Conservation (phyloP, 2,113 vertebrate genomes). For the Progne subis region DNA sequence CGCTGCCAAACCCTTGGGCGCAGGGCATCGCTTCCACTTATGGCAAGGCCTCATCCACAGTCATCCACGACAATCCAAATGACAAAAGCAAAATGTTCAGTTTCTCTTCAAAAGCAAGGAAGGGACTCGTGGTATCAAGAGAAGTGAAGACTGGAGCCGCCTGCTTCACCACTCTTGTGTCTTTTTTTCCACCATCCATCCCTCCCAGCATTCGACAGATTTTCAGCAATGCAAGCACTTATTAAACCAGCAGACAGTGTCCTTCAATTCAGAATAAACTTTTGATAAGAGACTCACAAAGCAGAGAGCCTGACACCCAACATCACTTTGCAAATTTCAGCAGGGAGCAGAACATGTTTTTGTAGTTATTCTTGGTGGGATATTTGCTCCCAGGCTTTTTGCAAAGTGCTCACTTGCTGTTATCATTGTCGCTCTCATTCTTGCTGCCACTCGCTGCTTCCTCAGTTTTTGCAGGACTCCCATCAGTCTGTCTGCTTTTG, state of each 20-base stretch:
- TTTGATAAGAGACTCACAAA: slow-evolving; percentile 39
- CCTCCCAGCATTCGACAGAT: slow-evolving; percentile 4
- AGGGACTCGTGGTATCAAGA: neutral
- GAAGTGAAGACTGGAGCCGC: neutral
- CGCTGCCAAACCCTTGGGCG: neutral
- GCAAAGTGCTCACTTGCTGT: slow-evolving; percentile 70
- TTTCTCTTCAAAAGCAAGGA: slow-evolving; percentile 1
- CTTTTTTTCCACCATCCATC: neutral
- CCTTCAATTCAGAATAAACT: slow-evolving; percentile 25
- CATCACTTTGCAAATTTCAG: slow-evolving; percentile 46
- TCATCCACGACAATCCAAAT: neutral
- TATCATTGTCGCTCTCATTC: slow-evolving; percentile 55
- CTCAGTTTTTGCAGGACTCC: slow-evolving; percentile 64
- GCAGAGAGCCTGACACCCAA: slow-evolving; percentile 39
- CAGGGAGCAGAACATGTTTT: neutral
- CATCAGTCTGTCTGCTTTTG: slow-evolving; percentile 76
- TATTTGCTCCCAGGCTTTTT: neutral
- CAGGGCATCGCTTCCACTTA: slow-evolving; percentile 44
- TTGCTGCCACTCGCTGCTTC: slow-evolving; percentile 37
- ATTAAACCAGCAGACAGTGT: neutral
- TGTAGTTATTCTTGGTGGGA: neutral
- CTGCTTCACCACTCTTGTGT: neutral
- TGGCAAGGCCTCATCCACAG: slow-evolving; percentile 35
- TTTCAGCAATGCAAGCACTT: slow-evolving; percentile 47
- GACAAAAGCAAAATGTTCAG: neutral